Evolutionary conservation across 2,888 invertebrate species (phyloP).

Genomic region (Dascillus cervinus): DNA sequence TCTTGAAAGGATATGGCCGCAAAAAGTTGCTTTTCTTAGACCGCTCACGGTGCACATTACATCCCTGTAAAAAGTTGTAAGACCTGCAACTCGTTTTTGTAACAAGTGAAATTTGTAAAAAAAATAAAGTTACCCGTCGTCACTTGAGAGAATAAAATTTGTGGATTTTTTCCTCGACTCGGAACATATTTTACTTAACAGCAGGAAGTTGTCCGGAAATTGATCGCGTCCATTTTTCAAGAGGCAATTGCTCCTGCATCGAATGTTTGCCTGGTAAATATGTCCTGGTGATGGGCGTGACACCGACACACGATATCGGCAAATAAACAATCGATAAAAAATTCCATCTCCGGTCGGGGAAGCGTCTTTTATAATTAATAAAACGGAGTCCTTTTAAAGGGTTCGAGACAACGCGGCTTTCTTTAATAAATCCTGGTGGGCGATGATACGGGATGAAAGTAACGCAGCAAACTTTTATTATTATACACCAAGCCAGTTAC

Average conservation of each 20-base stretch:
- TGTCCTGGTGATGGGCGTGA: background rate
- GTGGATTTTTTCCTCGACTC: too few relatives aligned
- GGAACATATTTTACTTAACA: constrained; percentile 8
- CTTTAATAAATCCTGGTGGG: too few relatives aligned
- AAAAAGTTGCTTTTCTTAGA: constrained; percentile 10
- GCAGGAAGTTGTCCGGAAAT: constrained; percentile 12
- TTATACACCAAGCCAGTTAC: background rate
- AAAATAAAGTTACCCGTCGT: too few relatives aligned
- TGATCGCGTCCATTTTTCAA: constrained; percentile 16
- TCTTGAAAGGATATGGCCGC: constrained; percentile 19
- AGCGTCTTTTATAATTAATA: too few relatives aligned
- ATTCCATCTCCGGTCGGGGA: too few relatives aligned
- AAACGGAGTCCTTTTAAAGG: too few relatives aligned
- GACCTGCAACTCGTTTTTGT: constrained; percentile 20
- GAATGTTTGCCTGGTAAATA: constrained; percentile 6
- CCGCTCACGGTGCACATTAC: constrained; percentile 25
- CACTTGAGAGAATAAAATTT: too few relatives aligned
- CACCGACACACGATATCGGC: background rate
- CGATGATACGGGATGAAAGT: background rate
- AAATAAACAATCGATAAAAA: constrained; percentile 1
- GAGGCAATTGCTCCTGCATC: constrained; percentile 13
- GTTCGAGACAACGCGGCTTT: too few relatives aligned
- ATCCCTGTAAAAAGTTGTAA: constrained; percentile 28
- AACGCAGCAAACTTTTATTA: background rate
- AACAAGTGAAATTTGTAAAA: too few relatives aligned